Conservation (phyloP, 92 coral and sea anemone genomes). For the Umimayanthus chanpuru region DNA sequence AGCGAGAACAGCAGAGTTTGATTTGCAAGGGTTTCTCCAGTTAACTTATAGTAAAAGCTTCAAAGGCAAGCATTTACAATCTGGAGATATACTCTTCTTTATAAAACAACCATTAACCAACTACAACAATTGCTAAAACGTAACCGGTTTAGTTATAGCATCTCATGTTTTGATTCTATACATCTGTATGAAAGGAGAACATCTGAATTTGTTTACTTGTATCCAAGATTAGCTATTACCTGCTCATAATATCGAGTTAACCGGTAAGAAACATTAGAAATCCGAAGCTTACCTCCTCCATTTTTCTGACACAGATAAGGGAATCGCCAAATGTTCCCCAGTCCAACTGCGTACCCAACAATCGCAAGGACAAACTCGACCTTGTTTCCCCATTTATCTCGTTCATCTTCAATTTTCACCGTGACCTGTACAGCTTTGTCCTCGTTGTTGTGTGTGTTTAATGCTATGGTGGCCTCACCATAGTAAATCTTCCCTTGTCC, state of each 20-base stretch:
- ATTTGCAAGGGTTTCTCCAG: no score
- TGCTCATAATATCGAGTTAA: neutral
- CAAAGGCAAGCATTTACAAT: neutral
- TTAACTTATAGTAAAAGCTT: no score
- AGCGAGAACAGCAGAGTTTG: no score
- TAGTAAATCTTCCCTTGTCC: neutral
- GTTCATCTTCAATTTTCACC: neutral
- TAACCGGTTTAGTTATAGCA: neutral
- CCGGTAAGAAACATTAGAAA: no score
- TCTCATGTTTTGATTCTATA: neutral
- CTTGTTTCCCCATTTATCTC: conserved; percentile 33
- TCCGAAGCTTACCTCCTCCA: conserved; percentile 30
- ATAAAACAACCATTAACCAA: neutral
- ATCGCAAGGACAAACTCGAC: conserved; percentile 34
- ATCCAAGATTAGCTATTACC: neutral
- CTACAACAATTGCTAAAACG: no score
- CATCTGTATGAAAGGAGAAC: neutral
- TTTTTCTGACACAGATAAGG: conserved; percentile 40
- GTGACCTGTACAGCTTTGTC: neutral
- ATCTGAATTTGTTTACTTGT: no score
- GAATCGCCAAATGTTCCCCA: conserved; percentile 40
- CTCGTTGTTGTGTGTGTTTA: conserved; percentile 10
- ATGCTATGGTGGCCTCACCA: conserved; percentile 3
- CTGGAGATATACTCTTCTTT: neutral
- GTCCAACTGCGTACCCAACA: conserved; percentile 22